A percentile compares a stretch with the other conserved stretches of the same genome.
phyloP scores from a whole-genome alignment of 2,797 vertebrate species.

The Clarias fuscus region DNA sequence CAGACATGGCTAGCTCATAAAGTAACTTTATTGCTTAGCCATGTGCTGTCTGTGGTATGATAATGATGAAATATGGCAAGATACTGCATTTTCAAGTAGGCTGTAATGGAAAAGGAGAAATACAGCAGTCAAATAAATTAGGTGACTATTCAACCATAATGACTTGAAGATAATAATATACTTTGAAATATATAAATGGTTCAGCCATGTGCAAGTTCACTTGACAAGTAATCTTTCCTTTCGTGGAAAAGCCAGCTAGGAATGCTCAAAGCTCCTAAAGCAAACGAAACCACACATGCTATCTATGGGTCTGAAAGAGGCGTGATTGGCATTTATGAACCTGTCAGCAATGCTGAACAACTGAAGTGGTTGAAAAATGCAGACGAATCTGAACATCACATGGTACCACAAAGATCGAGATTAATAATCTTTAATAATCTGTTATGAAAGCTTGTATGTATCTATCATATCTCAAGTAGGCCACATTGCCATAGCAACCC shows the following conservation, averaged over 20 bases:
- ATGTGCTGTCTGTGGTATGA: constrained; percentile 37
- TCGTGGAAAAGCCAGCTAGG: constrained; percentile 10
- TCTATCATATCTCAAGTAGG: constrained; percentile 14
- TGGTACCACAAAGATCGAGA: background rate
- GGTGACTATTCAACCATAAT: constrained; percentile 29
- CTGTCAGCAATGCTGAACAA: background rate
- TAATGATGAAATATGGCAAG: constrained; percentile 34
- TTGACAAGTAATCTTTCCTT: constrained; percentile 10
- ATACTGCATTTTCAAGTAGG: constrained; percentile 11
- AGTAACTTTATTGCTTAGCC: constrained; percentile 36
- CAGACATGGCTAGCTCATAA: constrained; percentile 13
- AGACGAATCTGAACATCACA: background rate
- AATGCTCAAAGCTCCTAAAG: constrained; percentile 7
- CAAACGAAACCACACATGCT: background rate
- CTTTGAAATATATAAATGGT: constrained; percentile 14
- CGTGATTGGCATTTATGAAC: constrained; percentile 1
- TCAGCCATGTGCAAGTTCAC: constrained; percentile 18
- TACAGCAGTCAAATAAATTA: constrained; percentile 22
- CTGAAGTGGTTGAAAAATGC: background rate
- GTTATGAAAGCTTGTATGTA: background rate
- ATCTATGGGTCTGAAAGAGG: constrained; percentile 8
- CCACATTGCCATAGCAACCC: constrained; percentile 44
- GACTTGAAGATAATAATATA: constrained; percentile 28
- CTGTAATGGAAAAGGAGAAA: constrained; percentile 35
- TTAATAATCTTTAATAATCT: background rate